Conservation (phyloP, 2,797 vertebrate genomes). For the Natrix natrix region DNA sequence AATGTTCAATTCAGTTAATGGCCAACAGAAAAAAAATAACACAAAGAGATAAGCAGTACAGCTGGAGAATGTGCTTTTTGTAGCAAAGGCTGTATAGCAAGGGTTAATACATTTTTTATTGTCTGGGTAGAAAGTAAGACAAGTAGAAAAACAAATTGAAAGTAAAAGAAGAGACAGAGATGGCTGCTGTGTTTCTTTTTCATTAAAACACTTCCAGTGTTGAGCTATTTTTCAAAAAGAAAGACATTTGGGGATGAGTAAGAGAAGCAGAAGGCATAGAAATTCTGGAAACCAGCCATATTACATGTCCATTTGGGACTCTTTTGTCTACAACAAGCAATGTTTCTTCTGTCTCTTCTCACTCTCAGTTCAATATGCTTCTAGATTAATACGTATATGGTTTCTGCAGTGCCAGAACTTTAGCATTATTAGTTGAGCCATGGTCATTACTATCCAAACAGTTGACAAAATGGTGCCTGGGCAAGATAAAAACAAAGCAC, state of each 20-base stretch:
- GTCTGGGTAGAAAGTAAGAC: conserved; percentile 29
- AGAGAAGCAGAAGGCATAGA: background rate
- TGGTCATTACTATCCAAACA: background rate
- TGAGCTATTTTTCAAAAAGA: conserved; percentile 41
- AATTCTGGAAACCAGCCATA: background rate
- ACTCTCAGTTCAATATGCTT: conserved; percentile 4
- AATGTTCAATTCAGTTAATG: background rate
- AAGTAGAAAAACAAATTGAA: conserved; percentile 38
- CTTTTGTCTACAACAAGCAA: background rate
- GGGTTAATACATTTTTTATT: conserved; percentile 30
- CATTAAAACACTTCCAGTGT: conserved; percentile 33
- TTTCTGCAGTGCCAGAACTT: background rate
- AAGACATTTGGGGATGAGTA: conserved; percentile 22
- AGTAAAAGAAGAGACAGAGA: conserved; percentile 36
- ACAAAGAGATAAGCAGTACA: background rate
- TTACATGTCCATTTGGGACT: background rate
- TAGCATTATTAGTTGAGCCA: background rate
- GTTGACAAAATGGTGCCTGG: background rate
- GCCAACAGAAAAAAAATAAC: background rate
- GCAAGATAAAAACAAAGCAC: background rate
- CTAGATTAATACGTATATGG: background rate
- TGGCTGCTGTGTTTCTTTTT: conserved; percentile 33
- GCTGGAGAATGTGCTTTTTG: background rate
- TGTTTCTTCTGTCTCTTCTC: background rate
- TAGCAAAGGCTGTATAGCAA: background rate